Evolutionary conservation across 2,888 invertebrate genomes (phyloP).

Genomic region (Trachelus tabidus): DNA sequence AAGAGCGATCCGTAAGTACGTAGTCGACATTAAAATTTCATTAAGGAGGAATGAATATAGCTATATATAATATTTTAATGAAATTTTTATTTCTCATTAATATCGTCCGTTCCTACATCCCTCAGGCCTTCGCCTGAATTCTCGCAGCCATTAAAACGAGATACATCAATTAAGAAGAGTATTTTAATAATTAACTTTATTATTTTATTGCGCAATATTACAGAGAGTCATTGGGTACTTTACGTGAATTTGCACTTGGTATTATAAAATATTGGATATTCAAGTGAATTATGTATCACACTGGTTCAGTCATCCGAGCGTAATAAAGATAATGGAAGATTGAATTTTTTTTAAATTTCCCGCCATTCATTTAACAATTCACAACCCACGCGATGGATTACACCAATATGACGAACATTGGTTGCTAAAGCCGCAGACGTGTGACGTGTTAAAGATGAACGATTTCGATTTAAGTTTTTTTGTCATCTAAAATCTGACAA

Average conservation of each 20-base stretch:
- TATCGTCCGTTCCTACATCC: neutral
- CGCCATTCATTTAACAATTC: neutral
- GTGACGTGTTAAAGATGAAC: neutral
- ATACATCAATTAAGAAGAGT: neutral
- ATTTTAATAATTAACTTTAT: neutral
- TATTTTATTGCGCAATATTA: neutral
- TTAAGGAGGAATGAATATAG: neutral
- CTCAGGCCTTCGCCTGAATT: neutral
- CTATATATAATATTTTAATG: neutral
- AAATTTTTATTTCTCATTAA: neutral
- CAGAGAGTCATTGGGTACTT: neutral
- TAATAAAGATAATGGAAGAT: neutral
- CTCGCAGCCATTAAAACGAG: neutral
- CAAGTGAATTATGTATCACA: neutral
- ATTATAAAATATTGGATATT: neutral
- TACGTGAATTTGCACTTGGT: neutral
- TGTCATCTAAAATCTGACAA: neutral
- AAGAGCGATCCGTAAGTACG: neutral
- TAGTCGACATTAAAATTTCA: neutral
- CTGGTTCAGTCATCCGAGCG: neutral
- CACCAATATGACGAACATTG: no score
- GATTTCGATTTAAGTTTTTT: neutral
- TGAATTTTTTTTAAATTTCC: neutral
- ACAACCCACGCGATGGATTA: neutral
- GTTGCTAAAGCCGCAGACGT: neutral